Evolutionary conservation across 1,140 invertebrate genomes (phyloP).

Genomic region (Pomacea maculata): DNA sequence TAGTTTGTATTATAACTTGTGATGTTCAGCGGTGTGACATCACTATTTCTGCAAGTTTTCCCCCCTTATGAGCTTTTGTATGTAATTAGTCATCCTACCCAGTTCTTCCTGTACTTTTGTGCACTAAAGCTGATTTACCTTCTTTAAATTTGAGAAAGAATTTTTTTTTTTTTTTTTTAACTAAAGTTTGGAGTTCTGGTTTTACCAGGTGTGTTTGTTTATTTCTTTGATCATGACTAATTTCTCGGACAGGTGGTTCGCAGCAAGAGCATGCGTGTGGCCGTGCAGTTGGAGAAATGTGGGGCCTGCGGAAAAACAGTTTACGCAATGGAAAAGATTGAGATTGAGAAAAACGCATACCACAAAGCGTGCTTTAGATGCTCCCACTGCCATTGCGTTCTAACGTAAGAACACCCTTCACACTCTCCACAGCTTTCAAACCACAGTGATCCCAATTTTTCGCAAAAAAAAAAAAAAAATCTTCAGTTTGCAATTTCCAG

Average conservation of each 20-base stretch:
- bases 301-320: slow-evolving; percentile 78
- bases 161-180: not conserved
- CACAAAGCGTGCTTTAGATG: slow-evolving; percentile 85
- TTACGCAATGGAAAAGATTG: slow-evolving; percentile 83
- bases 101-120: not conserved
- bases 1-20: too few relatives aligned
- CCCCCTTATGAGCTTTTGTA: not conserved
- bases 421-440: not conserved
- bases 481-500: not conserved
- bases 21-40: too few relatives aligned
- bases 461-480: too few relatives aligned
- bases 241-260: slow-evolving; percentile 26
- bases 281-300: slow-evolving; percentile 73
- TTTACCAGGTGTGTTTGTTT: slow-evolving; percentile 22
- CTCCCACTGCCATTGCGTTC: slow-evolving; percentile 78
- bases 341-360: slow-evolving; percentile 78
- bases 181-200: slow-evolving; percentile 6
- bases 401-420: slow-evolving; percentile 71
- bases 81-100: not conserved
- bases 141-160: not conserved
- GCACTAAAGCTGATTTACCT: not conserved
- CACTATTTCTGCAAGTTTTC: not conserved
- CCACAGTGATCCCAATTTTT: not conserved
- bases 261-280: slow-evolving; percentile 49
- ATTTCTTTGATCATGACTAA: slow-evolving; percentile 13